phyloP scores from a whole-genome alignment of 2,113 vertebrate species.

The Plectropomus leopardus region DNA sequence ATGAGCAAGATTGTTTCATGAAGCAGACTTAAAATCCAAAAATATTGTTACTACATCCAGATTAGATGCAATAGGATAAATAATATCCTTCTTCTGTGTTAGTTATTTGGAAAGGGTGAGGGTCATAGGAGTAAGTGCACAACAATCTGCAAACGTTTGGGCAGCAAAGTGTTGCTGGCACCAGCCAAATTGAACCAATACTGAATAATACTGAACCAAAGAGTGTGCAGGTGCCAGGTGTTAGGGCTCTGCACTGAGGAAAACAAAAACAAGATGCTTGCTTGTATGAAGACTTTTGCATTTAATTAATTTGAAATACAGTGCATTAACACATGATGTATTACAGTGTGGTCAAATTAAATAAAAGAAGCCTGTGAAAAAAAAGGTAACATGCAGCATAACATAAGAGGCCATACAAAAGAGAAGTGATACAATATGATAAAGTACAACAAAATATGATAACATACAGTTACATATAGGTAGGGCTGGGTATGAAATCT shows the following conservation, averaged over 20 bases:
- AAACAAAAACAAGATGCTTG: slow-evolving; percentile 38
- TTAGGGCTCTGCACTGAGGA: not conserved
- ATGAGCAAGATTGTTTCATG: not conserved
- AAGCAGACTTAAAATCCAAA: not conserved
- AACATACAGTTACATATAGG: slow-evolving; percentile 12
- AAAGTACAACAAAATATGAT: not conserved
- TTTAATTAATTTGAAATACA: slow-evolving; percentile 47
- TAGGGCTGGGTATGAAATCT: slow-evolving; percentile 9
- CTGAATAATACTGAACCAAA: not conserved
- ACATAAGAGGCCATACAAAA: slow-evolving; percentile 36
- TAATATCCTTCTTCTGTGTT: not conserved
- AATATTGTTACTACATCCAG: not conserved
- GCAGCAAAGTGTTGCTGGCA: not conserved
- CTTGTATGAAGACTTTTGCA: not conserved
- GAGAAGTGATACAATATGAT: slow-evolving; percentile 23
- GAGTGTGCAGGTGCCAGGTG: not conserved
- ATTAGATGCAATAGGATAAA: not conserved
- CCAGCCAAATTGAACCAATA: not conserved
- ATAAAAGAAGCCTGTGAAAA: slow-evolving; percentile 23
- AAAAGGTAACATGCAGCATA: slow-evolving; percentile 24
- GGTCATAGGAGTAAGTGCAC: not conserved
- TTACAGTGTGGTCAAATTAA: slow-evolving; percentile 37
- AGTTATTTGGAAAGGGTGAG: not conserved
- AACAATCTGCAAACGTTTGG: not conserved
- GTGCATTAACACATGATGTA: slow-evolving; percentile 19